These are phyloP conservation scores for Agrochola macilenta DNA, from an alignment of 2,888 invertebrate genomes.

Conservation along the genomic window DNA sequence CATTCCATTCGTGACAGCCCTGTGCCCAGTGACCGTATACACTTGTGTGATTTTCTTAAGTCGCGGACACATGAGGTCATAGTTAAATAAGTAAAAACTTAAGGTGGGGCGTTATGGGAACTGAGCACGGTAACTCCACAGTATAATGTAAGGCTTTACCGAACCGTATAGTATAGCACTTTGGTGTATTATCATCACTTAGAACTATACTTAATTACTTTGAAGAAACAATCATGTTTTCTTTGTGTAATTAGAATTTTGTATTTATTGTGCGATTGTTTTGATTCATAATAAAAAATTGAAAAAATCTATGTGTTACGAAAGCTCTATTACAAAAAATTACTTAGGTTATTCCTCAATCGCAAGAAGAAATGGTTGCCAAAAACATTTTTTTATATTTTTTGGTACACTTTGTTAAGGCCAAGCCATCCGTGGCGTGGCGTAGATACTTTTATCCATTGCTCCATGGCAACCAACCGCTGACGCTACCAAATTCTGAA, in stretches of 20 bases:
- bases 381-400: too few relatives aligned
- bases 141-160: slow-evolving; percentile 85
- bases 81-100: slow-evolving; percentile 89
- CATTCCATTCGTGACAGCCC: slow-evolving; percentile 74
- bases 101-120: slow-evolving; percentile 91
- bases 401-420: too few relatives aligned
- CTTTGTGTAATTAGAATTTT: slow-evolving; percentile 12
- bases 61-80: slow-evolving; percentile 90
- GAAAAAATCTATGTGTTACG: neutral
- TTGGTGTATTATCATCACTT: slow-evolving; percentile 80
- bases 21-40: slow-evolving; percentile 79
- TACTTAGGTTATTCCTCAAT: neutral
- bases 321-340: neutral
- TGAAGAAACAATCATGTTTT: slow-evolving; percentile 21
- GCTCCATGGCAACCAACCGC: neutral
- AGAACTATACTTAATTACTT: slow-evolving; percentile 63
- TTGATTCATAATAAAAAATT: neutral
- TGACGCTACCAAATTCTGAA: neutral
- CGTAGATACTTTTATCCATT: neutral
- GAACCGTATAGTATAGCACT: slow-evolving; percentile 83
- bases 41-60: slow-evolving; percentile 90
- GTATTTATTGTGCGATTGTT: slow-evolving; percentile 3
- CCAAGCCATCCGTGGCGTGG: too few relatives aligned
- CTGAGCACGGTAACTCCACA: slow-evolving; percentile 89
- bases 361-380: neutral